These are phyloP conservation scores for Setophaga petechia DNA, from an alignment of 2,113 vertebrate genomes.

Conservation along the genomic window DNA sequence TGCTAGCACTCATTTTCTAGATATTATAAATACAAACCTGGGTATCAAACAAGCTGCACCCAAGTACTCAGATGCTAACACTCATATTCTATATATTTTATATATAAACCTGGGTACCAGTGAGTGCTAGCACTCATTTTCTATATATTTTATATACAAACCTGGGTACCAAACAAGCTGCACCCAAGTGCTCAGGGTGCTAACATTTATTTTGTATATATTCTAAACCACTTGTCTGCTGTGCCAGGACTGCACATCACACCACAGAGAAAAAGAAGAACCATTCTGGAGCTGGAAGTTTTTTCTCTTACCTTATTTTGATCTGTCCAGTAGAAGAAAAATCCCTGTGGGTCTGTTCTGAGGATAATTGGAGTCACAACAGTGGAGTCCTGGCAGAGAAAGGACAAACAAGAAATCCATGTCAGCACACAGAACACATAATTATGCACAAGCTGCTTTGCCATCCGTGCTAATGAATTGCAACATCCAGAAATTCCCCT, in stretches of 20 bases:
- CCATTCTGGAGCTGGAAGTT: neutral
- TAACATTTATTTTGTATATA: too few relatives aligned
- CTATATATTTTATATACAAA: neutral
- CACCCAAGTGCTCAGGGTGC: too few relatives aligned
- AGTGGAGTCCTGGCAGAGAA: slow-evolving; percentile 83
- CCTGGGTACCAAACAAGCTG: neutral
- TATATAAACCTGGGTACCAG: rapidly evolving
- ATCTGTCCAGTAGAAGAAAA: slow-evolving; percentile 97
- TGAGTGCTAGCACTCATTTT: too few relatives aligned
- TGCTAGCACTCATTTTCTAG: too few relatives aligned
- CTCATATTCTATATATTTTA: neutral
- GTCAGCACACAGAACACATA: neutral
- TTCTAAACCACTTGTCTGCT: neutral
- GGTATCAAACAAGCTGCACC: too few relatives aligned
- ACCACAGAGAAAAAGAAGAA: neutral
- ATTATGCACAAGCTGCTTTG: neutral
- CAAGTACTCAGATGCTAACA: too few relatives aligned
- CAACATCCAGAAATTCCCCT: neutral
- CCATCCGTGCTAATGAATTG: neutral
- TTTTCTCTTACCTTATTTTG: slow-evolving; percentile 90
- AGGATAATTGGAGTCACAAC: slow-evolving; percentile 89
- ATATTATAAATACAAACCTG: too few relatives aligned
- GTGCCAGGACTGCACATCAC: neutral
- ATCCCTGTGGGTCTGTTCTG: slow-evolving; percentile 92
- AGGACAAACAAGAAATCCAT: neutral